Evolutionary conservation across 2,797 vertebrate genomes (phyloP).

Genomic region (Malurus leucopterus): DNA sequence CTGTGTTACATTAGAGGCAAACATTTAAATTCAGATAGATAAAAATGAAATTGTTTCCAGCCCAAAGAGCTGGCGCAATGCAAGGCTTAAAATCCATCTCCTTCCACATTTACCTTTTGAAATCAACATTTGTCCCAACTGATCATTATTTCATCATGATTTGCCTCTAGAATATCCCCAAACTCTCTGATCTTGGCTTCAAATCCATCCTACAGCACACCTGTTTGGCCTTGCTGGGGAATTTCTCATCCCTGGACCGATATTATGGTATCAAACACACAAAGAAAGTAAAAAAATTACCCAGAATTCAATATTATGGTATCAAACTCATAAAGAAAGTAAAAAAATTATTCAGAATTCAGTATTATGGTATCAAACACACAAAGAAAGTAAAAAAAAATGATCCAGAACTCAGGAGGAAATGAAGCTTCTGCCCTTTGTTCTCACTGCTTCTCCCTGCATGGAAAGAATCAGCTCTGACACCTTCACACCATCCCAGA

Average conservation of each 20-base stretch:
- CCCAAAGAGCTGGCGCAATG: not conserved
- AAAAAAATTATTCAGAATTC: not conserved
- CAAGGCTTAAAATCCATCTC: not conserved
- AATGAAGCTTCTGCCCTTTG: not conserved
- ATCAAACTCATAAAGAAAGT: not conserved
- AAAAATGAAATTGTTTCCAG: not conserved
- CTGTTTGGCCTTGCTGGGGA: not conserved
- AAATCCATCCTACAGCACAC: too few species aligned
- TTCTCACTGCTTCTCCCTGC: not conserved
- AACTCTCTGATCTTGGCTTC: not conserved
- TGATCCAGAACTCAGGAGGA: not conserved
- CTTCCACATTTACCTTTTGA: not conserved
- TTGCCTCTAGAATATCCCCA: not conserved
- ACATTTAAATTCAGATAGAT: not conserved
- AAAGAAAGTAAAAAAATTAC: not conserved
- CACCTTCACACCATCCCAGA: not conserved
- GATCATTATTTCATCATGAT: not conserved
- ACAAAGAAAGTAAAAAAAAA: not conserved
- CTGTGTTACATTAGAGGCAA: not conserved
- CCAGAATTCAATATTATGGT: not conserved
- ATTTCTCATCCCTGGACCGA: not conserved
- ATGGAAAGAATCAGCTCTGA: not conserved
- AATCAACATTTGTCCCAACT: not conserved
- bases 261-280: fast-evolving
- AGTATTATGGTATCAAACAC: fast-evolving